A percentile compares a stretch with the other conserved stretches of the same genome.
Evolutionary conservation across 1,140 invertebrate genomes (phyloP).

Genomic region (Drosophila rhopaloa): DNA sequence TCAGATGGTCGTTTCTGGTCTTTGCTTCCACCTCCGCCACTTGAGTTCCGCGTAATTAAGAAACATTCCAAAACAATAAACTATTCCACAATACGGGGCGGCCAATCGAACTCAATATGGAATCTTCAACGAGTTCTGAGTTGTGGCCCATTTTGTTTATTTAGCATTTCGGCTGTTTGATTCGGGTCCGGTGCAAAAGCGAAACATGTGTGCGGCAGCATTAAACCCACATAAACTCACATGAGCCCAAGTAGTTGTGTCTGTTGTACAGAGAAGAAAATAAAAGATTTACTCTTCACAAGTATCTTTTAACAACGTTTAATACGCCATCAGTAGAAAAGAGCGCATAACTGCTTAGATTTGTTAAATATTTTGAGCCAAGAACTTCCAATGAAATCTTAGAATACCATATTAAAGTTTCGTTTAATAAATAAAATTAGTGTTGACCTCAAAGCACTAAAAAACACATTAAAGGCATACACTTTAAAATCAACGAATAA

Average conservation of each 20-base stretch:
- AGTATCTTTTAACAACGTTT: no score
- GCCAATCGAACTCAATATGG: slow-evolving; percentile 64
- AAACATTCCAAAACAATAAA: slow-evolving; percentile 81
- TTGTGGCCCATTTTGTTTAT: slow-evolving; percentile 38
- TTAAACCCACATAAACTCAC: slow-evolving; percentile 47
- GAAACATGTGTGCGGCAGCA: slow-evolving; percentile 78
- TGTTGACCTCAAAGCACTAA: no score
- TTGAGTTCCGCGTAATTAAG: slow-evolving; percentile 81
- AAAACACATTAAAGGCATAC: no score
- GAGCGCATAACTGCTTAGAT: not conserved
- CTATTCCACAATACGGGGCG: slow-evolving; percentile 61
- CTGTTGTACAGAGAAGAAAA: slow-evolving; percentile 24
- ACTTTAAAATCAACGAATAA: no score
- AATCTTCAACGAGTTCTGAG: slow-evolving; percentile 22
- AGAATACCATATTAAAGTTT: no score
- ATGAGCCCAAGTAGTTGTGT: slow-evolving; percentile 40
- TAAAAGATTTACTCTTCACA: not conserved
- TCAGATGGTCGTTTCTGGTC: slow-evolving; percentile 39
- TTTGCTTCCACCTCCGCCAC: slow-evolving; percentile 49
- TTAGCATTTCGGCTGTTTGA: slow-evolving; percentile 52
- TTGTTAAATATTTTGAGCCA: no score
- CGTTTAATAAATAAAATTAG: no score
- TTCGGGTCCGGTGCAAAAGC: slow-evolving; percentile 48
- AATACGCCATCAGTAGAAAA: not conserved
- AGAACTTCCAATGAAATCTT: not conserved